Evolutionary conservation across 1,140 invertebrate genomes (phyloP).

Genomic region (Nylanderia fulva): DNA sequence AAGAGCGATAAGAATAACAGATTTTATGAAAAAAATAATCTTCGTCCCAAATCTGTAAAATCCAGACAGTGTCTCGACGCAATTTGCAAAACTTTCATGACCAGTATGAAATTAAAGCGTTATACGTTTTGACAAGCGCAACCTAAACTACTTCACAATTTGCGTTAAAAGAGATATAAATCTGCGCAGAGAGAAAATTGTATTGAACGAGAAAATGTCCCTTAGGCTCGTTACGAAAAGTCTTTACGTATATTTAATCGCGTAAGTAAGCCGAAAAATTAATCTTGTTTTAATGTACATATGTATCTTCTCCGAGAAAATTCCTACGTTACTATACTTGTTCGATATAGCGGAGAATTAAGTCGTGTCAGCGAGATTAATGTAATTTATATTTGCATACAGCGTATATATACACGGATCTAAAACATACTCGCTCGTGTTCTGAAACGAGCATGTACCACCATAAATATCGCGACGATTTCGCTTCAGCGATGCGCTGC

Average conservation of each 20-base stretch:
- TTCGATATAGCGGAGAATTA: conserved; percentile 33
- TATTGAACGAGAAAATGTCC: not conserved
- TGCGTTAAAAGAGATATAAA: conserved; percentile 20
- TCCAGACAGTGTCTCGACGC: conserved; percentile 28
- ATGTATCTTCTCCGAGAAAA: conserved; percentile 2
- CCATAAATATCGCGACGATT: conserved; percentile 25
- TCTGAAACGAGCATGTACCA: not conserved
- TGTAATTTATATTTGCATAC: conserved; percentile 40
- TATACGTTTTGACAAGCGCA: not conserved
- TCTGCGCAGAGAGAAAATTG: not conserved
- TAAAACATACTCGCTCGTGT: not conserved
- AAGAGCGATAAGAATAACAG: not conserved
- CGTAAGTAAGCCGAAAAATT: conserved; percentile 22
- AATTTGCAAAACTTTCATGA: conserved; percentile 20
- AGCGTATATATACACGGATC: not conserved
- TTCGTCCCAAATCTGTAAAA: conserved; percentile 58
- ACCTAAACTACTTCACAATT: conserved; percentile 8
- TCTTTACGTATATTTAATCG: not conserved
- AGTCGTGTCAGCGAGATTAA: conserved; percentile 19
- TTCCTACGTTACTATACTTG: not conserved
- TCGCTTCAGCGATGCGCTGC: not conserved
- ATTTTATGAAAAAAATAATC: conserved; percentile 51
- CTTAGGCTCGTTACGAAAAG: not conserved
- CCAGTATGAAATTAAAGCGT: not conserved
- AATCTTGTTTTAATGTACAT: conserved; percentile 3